These are phyloP conservation scores for Tortrix viridana DNA, from an alignment of 2,888 invertebrate species.

Conservation along the genomic window DNA sequence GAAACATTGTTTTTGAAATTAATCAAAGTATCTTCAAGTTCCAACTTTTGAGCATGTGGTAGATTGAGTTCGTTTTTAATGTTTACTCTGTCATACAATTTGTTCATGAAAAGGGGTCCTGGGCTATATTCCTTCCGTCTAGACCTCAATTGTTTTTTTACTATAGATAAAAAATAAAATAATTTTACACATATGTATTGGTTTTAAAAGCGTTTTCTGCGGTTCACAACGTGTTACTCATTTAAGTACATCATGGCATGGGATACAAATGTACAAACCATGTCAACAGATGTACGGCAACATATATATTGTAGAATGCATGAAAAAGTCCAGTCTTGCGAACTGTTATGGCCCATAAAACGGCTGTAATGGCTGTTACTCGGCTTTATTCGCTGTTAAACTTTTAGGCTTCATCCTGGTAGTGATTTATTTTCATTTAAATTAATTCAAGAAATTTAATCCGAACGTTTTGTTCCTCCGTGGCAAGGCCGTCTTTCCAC, in stretches of 20 bases:
- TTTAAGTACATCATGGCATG: not conserved
- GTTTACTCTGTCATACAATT: too few relatives aligned
- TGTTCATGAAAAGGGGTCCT: too few relatives aligned
- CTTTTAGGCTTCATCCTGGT: slow-evolving; percentile 8
- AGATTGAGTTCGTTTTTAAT: too few relatives aligned
- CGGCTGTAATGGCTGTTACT: slow-evolving; percentile 9
- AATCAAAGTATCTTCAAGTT: too few relatives aligned
- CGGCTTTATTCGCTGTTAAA: slow-evolving; percentile 12
- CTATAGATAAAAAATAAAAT: too few relatives aligned
- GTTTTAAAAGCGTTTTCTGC: too few relatives aligned
- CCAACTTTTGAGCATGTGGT: too few relatives aligned
- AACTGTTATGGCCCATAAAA: slow-evolving; percentile 22
- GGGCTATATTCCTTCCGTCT: too few relatives aligned
- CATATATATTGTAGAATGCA: not conserved
- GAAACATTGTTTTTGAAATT: too few relatives aligned
- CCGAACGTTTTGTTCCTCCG: not conserved
- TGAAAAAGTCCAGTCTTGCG: slow-evolving; percentile 7
- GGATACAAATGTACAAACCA: not conserved
- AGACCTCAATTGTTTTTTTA: too few relatives aligned
- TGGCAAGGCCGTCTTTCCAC: not conserved
- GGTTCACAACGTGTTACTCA: too few relatives aligned
- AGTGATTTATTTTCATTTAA: slow-evolving; percentile 7
- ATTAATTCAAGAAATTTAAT: not conserved
- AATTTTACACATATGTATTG: too few relatives aligned
- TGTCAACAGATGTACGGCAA: not conserved